Conservation (phyloP, 1,140 invertebrate genomes). For the Anastrepha obliqua region DNA sequence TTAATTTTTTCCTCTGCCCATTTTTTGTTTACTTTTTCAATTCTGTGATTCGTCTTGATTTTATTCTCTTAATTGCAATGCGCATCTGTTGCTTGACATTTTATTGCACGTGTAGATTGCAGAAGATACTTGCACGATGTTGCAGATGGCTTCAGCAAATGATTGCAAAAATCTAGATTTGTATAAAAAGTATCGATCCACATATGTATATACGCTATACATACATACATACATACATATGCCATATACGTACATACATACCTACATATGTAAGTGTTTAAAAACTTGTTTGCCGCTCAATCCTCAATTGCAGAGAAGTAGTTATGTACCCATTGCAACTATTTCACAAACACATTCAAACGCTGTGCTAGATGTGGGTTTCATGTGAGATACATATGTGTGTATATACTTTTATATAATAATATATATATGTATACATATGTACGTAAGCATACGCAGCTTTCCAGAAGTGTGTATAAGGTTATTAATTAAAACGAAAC, state of each 20-base stretch:
- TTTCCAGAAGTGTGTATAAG: background rate
- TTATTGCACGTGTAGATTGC: conserved; percentile 46
- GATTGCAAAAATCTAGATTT: too few relatives aligned
- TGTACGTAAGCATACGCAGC: background rate
- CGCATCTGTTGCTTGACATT: conserved; percentile 52
- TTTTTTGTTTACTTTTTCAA: background rate
- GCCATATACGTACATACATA: background rate
- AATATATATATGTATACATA: background rate
- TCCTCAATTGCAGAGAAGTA: background rate
- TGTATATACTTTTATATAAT: background rate
- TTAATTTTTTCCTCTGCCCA: background rate
- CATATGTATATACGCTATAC: background rate
- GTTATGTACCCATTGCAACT: background rate
- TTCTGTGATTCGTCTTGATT: conserved; percentile 27
- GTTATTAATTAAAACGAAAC: background rate
- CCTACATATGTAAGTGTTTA: background rate
- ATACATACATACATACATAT: conserved; percentile 1
- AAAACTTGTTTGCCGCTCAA: background rate
- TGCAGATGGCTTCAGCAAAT: background rate
- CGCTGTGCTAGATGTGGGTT: too few relatives aligned
- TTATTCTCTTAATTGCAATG: conserved; percentile 49
- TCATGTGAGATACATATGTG: background rate
- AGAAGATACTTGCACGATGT: background rate
- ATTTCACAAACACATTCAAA: background rate
- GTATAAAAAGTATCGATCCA: too few relatives aligned